phyloP scores from a whole-genome alignment of 2,113 vertebrate species.

The Procavia capensis region DNA sequence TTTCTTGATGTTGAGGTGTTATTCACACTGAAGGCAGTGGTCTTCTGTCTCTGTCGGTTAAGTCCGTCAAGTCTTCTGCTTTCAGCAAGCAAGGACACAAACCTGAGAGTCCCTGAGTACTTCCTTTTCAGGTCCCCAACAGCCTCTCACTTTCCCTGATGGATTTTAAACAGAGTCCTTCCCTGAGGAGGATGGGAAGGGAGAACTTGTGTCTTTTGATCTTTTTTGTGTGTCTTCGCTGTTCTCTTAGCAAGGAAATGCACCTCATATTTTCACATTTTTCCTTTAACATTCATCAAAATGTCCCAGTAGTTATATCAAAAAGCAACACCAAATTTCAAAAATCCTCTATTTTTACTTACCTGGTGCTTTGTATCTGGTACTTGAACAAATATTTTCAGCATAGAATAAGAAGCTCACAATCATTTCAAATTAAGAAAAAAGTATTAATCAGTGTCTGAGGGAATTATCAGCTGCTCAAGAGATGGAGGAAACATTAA shows the following conservation, averaged over 20 bases:
- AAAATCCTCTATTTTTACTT: background rate
- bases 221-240: background rate
- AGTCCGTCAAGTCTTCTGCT: no score
- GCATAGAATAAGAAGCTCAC: constrained; percentile 39
- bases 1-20: no score
- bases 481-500: background rate
- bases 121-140: constrained; percentile 57
- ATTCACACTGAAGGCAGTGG: no score
- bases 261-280: background rate
- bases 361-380: background rate
- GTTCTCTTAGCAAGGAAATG: constrained; percentile 11
- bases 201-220: background rate
- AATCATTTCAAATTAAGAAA: background rate
- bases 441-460: background rate
- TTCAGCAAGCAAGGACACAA: no score
- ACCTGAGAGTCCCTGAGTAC: background rate
- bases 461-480: background rate
- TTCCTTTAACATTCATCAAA: constrained; percentile 46
- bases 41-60: no score
- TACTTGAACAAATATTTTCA: background rate
- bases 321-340: background rate
- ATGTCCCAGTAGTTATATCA: background rate
- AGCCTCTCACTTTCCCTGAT: constrained; percentile 59
- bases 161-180: constrained; percentile 52
- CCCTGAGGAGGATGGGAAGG: background rate